phyloP scores from a whole-genome alignment of 2,888 invertebrate species.

The Mimumesa dahlbomi region DNA sequence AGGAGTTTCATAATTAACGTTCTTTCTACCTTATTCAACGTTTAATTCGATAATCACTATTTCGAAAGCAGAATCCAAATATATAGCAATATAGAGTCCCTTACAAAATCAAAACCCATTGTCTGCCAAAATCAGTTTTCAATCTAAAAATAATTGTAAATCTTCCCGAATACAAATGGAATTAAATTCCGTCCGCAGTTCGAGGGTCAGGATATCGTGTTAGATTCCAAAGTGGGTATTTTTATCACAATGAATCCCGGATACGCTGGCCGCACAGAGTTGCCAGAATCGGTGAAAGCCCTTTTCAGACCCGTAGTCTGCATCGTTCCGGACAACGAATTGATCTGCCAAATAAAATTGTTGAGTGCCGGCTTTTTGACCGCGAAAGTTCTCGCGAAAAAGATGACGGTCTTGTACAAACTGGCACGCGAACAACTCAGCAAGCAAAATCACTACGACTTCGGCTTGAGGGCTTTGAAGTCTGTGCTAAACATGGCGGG shows the following conservation, averaged over 20 bases:
- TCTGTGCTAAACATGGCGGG: conserved; percentile 96
- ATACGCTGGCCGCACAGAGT: conserved; percentile 94
- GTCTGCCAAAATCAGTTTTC: neutral
- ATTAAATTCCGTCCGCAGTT: conserved; percentile 82
- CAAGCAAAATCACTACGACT: conserved; percentile 96
- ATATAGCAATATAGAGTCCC: too few species aligned
- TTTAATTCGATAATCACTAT: too few species aligned
- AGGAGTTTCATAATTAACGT: too few species aligned
- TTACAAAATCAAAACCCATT: too few species aligned
- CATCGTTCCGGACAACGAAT: conserved; percentile 93
- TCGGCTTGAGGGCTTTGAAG: conserved; percentile 95
- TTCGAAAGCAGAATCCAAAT: too few species aligned
- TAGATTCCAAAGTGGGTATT: conserved; percentile 93
- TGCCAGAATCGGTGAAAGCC: conserved; percentile 96
- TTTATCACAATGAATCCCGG: conserved; percentile 98
- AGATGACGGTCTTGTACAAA: conserved; percentile 95
- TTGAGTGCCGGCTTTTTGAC: conserved; percentile 95
- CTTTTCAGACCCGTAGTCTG: conserved; percentile 95
- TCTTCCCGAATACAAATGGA: neutral
- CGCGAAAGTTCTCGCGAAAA: conserved; percentile 94
- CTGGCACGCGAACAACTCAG: conserved; percentile 93
- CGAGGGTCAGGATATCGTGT: conserved; percentile 89
- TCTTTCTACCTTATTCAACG: too few species aligned
- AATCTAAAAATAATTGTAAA: neutral
- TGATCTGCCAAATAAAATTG: conserved; percentile 95